Percentiles rank a stretch among this genome's conserved stretches.
phyloP scores from a whole-genome alignment of 2,888 invertebrate genomes.

The Pachymerium ferrugineum region DNA sequence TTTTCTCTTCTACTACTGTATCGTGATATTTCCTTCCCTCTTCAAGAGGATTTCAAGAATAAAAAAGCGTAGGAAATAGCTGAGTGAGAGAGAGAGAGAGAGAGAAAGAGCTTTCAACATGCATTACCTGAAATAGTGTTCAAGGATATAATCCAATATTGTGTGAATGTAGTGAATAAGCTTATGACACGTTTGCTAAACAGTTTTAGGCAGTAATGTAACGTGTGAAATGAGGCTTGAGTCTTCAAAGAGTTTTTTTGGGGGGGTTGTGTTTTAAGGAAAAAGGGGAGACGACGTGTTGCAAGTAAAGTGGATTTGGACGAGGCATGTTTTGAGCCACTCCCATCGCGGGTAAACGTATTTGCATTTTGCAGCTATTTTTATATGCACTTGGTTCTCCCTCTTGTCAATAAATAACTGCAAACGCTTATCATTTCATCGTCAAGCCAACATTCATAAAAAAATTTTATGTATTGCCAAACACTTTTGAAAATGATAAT shows the following conservation, averaged over 20 bases:
- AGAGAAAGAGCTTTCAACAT: neutral
- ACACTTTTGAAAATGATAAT: too few species aligned
- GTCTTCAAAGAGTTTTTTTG: neutral
- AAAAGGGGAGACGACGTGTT: neutral
- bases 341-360: neutral
- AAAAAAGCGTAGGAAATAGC: neutral
- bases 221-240: neutral
- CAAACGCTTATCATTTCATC: too few species aligned
- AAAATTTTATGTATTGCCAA: too few species aligned
- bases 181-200: constrained; percentile 1
- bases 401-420: too few species aligned
- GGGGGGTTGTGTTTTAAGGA: too few species aligned
- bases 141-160: neutral
- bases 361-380: neutral
- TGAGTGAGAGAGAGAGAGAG: neutral
- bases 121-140: neutral
- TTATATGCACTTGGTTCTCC: neutral
- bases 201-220: neutral
- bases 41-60: too few species aligned
- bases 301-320: constrained; percentile 3
- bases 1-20: neutral
- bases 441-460: too few species aligned
- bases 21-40: constrained; percentile 6
- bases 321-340: neutral
- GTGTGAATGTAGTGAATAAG: neutral